Conservation (phyloP, 2,888 invertebrate species). For the Idaea straminata region DNA sequence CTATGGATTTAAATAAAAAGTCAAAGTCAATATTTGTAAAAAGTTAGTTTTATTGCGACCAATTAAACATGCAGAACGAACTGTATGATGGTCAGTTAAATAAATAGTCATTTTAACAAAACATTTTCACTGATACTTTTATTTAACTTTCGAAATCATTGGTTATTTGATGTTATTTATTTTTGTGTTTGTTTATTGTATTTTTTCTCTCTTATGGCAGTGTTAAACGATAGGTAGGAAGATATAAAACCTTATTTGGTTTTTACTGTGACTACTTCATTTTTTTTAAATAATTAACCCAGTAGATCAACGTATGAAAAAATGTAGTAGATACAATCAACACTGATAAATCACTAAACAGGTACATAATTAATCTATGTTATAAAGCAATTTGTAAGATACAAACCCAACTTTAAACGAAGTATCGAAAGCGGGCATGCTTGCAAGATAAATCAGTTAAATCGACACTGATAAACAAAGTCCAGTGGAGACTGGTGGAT, state of each 20-base stretch:
- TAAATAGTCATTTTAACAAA: not conserved
- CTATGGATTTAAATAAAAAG: constrained; percentile 5
- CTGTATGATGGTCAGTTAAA: not conserved
- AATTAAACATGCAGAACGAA: not conserved
- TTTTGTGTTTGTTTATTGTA: too few relatives aligned
- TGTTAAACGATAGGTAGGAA: too few relatives aligned
- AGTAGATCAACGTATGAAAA: too few relatives aligned
- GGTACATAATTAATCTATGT: not conserved
- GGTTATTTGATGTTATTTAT: too few relatives aligned
- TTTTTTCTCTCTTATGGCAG: too few relatives aligned
- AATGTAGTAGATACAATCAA: too few relatives aligned
- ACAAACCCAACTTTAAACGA: not conserved
- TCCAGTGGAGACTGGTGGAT: constrained; percentile 43
- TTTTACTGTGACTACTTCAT: too few relatives aligned
- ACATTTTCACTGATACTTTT: not conserved
- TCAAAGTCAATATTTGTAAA: not conserved
- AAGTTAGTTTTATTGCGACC: not conserved
- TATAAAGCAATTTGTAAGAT: not conserved
- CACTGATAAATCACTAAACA: too few relatives aligned
- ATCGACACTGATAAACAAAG: constrained; percentile 23
- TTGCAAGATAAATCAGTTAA: constrained; percentile 7
- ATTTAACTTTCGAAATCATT: not conserved
- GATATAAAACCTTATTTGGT: too few relatives aligned
- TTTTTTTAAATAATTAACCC: too few relatives aligned
- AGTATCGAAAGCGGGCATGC: not conserved